Evolutionary conservation across 2,888 invertebrate genomes (phyloP).

Genomic region (Tanaodytes sp.): DNA sequence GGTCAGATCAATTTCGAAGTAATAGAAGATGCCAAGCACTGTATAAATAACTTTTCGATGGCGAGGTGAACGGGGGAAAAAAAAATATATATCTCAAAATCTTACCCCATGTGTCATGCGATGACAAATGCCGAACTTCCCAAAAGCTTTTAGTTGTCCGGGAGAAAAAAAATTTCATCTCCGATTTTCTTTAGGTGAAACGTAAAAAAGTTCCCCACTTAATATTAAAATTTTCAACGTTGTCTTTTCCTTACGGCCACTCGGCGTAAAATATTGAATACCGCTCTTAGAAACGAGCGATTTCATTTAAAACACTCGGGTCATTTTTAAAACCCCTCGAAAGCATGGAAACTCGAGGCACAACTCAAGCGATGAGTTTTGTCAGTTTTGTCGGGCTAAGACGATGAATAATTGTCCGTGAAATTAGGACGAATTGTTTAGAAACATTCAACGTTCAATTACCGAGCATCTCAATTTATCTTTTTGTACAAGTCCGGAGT

Average conservation of each 20-base stretch:
- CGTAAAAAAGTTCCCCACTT: constrained; percentile 28
- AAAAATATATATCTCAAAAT: constrained; percentile 13
- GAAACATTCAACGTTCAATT: too few species aligned
- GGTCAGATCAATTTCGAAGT: too few species aligned
- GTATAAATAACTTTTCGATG: background rate
- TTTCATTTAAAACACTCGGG: constrained; percentile 20
- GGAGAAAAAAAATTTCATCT: constrained; percentile 39
- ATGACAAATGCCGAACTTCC: constrained; percentile 38
- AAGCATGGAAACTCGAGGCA: constrained; percentile 1
- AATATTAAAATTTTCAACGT: constrained; percentile 36
- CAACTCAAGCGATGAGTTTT: too few species aligned
- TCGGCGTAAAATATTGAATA: constrained; percentile 35
- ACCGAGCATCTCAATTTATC: too few species aligned
- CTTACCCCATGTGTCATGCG: constrained; percentile 26
- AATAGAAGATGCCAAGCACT: too few species aligned
- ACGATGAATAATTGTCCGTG: too few species aligned
- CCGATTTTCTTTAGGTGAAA: constrained; percentile 32
- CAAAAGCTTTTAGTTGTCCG: constrained; percentile 37
- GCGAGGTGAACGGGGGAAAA: too few species aligned
- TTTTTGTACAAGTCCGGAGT: too few species aligned
- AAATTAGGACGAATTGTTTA: too few species aligned
- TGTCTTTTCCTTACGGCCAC: constrained; percentile 26
- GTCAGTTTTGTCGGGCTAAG: too few species aligned
- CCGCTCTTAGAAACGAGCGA: constrained; percentile 9
- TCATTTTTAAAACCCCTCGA: constrained; percentile 3